These are phyloP conservation scores for Pyralis farinalis DNA, from an alignment of 2,888 invertebrate species.

Conservation along the genomic window DNA sequence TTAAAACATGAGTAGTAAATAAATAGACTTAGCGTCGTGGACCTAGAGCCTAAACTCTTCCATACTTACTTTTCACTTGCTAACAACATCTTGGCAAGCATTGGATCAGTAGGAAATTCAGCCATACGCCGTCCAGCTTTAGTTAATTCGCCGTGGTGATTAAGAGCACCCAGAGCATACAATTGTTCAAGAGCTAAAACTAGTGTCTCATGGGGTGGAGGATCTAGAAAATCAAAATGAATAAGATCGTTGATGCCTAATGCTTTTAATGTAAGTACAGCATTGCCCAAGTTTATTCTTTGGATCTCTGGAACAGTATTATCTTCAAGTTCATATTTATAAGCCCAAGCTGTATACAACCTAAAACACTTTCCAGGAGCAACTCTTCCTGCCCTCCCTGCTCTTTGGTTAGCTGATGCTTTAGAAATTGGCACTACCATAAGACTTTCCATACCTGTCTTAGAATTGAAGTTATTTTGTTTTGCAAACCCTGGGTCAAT, in stretches of 20 bases:
- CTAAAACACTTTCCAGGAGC: slow-evolving; percentile 99
- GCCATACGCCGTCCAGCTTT: slow-evolving; percentile 99
- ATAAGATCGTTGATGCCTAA: slow-evolving; percentile 98
- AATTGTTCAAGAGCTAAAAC: slow-evolving; percentile 97
- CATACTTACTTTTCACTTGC: slow-evolving; percentile 96
- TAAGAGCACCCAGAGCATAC: slow-evolving; percentile 97
- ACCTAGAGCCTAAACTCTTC: too few relatives aligned
- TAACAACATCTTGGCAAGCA: slow-evolving; percentile 99
- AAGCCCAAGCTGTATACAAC: slow-evolving; percentile 99
- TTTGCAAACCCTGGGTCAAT: slow-evolving; percentile 99
- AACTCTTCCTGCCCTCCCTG: slow-evolving; percentile 96
- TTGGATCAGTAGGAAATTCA: slow-evolving; percentile 99
- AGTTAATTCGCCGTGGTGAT: slow-evolving; percentile 98
- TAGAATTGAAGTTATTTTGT: slow-evolving; percentile 98
- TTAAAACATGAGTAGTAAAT: too few relatives aligned
- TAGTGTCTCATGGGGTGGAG: slow-evolving; percentile 96
- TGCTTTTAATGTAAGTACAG: slow-evolving; percentile 97
- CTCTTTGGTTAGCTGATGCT: slow-evolving; percentile 98
- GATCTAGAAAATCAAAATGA: slow-evolving; percentile 99
- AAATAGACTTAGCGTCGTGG: too few relatives aligned
- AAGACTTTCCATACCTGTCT: slow-evolving; percentile 99
- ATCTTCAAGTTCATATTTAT: slow-evolving; percentile 98
- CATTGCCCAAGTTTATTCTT: slow-evolving; percentile 98
- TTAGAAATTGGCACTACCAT: slow-evolving; percentile 99
- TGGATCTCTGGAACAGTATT: slow-evolving; percentile 99